Base-by-base conservation (phyloP, 1,140 invertebrate genomes). In the Drosophila asahinai region DNA sequence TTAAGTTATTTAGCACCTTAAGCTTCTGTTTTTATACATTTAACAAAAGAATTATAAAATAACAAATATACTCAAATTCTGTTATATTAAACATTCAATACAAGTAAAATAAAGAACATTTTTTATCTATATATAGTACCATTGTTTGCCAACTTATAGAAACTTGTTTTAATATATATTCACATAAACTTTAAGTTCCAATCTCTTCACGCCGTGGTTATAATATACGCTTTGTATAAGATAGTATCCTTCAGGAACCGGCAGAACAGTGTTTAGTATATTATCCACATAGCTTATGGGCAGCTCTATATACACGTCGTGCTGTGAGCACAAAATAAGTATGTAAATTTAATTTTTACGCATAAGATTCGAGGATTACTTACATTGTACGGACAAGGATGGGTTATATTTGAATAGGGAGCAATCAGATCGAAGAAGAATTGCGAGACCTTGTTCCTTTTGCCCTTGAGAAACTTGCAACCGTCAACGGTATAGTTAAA, bases 151-250 rank as follows among this genome's bases (percentile, higher is more conserved):
- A 33, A 33, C 7, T 33, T 33, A 22, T 2, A 22, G 19, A 1
- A 22, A 22, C 19, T 7, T n/a, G 5, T 17, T 14, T 38, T 19
- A 54, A 38, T 54, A 36, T 15, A 54, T 36, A 22, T 54, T 54
- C 52, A 36, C 36, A 54, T 54, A 54, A 15, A 33, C 14, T 38
- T 54, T 36, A 0, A 22, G 17, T 4, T 54, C 27, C 17, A 36
- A 19, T 8, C 12, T 2, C n/a, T 54, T 54, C 3, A 54, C 2
- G 5, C 17, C 51, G 1, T 54, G 1, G 9, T 0, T 54, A 14
- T 52, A 52, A 52, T 52, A 52, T 5, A 19, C 27, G n/a, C 27
- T 52, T 2, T 52, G 51, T 52, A 52, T 33, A 12, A 52, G 51
- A 9, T 52, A 52, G 14, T 33, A 14, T 52, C 51, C 27, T 4